Conservation (phyloP, 2,113 vertebrate genomes). For the Ahaetulla prasina region DNA sequence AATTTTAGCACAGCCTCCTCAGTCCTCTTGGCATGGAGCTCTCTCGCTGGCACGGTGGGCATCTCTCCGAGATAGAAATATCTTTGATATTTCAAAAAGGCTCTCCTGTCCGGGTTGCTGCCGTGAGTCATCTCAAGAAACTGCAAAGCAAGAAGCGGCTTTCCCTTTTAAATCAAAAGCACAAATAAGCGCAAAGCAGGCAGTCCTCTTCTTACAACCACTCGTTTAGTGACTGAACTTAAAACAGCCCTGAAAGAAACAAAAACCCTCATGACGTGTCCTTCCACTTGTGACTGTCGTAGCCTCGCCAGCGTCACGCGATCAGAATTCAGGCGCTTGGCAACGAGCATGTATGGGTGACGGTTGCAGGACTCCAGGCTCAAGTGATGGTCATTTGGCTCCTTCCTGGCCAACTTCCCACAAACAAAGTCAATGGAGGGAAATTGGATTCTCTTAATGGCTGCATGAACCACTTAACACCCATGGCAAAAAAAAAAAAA, state of each 20-base stretch:
- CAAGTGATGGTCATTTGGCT: fast-evolving
- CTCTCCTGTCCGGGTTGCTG: background rate
- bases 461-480: background rate
- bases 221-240: background rate
- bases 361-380: no score
- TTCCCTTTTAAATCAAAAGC: background rate
- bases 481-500: background rate
- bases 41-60: background rate
- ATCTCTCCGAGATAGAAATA: background rate
- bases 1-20: background rate
- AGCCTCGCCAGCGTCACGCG: background rate
- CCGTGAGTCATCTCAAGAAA: background rate
- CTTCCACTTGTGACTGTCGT: background rate
- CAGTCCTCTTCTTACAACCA: background rate
- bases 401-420: background rate
- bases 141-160: background rate
- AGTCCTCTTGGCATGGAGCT: background rate
- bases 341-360: background rate
- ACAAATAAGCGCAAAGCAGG: background rate
- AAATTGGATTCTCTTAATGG: background rate
- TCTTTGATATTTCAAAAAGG: background rate
- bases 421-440: background rate
- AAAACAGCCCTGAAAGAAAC: no score
- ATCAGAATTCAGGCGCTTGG: background rate
- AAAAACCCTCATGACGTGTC: background rate